Percentiles rank a stretch among this genome's conserved stretches.
phyloP scores from a whole-genome alignment of 64 coral and sea anemone species.

The Stichodactyla helianthus region DNA sequence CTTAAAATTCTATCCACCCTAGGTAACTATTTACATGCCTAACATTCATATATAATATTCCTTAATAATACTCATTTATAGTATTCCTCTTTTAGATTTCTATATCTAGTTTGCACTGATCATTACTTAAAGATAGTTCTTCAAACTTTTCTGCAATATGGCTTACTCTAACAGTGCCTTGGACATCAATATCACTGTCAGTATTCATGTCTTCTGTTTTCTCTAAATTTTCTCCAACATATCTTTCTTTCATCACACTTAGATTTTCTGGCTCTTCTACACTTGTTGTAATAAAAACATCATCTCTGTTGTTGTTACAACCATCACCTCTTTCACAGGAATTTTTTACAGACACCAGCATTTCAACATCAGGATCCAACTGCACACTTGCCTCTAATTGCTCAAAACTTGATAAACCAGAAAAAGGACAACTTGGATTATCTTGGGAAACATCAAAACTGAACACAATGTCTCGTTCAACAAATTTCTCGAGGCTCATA shows the following conservation, averaged over 20 bases:
- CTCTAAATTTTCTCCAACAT: background rate
- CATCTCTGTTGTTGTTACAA: background rate
- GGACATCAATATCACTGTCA: background rate
- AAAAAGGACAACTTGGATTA: no score
- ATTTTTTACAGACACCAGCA: background rate
- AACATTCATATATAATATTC: no score
- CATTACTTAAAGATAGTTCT: background rate
- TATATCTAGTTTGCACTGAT: background rate
- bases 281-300: background rate
- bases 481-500: constrained; percentile 33
- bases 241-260: background rate
- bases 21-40: no score
- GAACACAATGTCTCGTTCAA: constrained; percentile 42
- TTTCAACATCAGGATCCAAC: background rate
- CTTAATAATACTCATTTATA: no score
- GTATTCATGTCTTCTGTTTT: background rate
- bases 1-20: no score
- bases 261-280: background rate
- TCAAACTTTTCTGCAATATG: background rate
- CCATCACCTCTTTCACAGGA: background rate
- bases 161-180: background rate
- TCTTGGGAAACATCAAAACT: constrained; percentile 4
- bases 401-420: constrained; percentile 2
- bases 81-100: background rate
- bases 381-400: background rate